A percentile compares a stretch with the other conserved stretches of the same genome.
phyloP scores from a whole-genome alignment of 2,888 invertebrate species.

The Achlya flavicornis region DNA sequence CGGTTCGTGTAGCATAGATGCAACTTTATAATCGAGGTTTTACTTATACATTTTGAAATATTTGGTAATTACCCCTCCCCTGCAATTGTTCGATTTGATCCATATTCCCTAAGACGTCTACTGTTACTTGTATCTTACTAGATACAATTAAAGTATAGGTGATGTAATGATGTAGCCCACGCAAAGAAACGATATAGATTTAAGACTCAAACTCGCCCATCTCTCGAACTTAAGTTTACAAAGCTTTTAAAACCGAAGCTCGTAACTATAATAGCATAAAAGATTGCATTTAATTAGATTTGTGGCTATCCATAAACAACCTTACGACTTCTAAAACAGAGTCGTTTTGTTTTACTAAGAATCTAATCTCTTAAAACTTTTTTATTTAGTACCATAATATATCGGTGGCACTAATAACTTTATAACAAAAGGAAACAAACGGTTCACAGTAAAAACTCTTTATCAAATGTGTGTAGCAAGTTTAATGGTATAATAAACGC shows the following conservation, averaged over 20 bases:
- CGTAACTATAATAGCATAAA: not conserved
- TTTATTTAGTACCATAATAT: not conserved
- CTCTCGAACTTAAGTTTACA: not conserved
- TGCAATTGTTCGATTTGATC: too few species aligned
- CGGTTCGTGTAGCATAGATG: too few species aligned
- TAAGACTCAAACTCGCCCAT: not conserved
- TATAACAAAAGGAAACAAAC: not conserved
- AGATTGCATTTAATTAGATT: not conserved
- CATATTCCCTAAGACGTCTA: too few species aligned
- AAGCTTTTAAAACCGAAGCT: not conserved
- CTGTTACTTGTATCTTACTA: too few species aligned
- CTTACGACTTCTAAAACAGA: conserved; percentile 2
- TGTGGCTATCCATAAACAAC: not conserved
- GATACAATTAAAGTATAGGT: too few species aligned
- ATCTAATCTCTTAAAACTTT: not conserved
- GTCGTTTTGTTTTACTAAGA: not conserved
- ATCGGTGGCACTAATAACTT: not conserved
- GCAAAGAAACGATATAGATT: too few species aligned
- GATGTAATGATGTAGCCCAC: too few species aligned
- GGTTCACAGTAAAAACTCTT: conserved; percentile 20
- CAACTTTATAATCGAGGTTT: too few species aligned
- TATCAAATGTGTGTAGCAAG: conserved; percentile 23
- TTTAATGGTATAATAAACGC: conserved; percentile 26
- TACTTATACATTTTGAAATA: too few species aligned
- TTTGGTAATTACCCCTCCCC: too few species aligned